Conservation (phyloP, 2,888 invertebrate genomes). For the Sepiola atlantica region DNA sequence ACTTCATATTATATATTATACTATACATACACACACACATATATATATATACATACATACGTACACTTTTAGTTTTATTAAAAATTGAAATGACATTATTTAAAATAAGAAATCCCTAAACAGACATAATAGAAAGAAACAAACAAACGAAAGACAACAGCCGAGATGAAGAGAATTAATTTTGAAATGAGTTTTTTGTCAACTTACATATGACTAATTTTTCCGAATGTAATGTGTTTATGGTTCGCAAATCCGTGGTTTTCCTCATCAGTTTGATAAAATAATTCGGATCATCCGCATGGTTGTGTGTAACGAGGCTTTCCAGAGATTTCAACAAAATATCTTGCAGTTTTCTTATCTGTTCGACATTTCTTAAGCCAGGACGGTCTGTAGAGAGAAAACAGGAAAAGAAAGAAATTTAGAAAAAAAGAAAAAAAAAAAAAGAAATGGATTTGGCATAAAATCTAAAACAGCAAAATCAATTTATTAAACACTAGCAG, state of each 20-base stretch:
- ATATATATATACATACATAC: too few relatives aligned
- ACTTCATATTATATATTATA: too few relatives aligned
- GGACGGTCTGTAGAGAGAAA: constrained; percentile 84
- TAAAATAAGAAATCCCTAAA: neutral
- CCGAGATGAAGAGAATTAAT: neutral
- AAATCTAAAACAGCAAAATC: too few relatives aligned
- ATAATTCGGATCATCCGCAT: constrained; percentile 80
- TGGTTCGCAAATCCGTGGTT: constrained; percentile 93
- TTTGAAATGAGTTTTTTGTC: neutral
- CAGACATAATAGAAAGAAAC: neutral
- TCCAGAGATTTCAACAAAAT: constrained; percentile 90
- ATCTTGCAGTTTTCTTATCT: constrained; percentile 94
- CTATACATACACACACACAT: too few relatives aligned
- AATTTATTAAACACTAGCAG: too few relatives aligned
- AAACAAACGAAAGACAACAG: neutral
- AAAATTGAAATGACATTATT: too few relatives aligned
- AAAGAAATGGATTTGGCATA: too few relatives aligned
- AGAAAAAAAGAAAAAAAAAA: too few relatives aligned
- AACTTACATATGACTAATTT: constrained; percentile 83
- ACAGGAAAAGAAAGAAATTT: neutral
- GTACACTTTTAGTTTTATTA: too few relatives aligned
- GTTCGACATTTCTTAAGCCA: constrained; percentile 91
- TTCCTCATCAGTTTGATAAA: constrained; percentile 89
- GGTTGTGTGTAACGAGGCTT: constrained; percentile 88
- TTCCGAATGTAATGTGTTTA: constrained; percentile 96